Evolutionary conservation across 2,888 invertebrate genomes (phyloP).

Genomic region (Drosophila lutescens): DNA sequence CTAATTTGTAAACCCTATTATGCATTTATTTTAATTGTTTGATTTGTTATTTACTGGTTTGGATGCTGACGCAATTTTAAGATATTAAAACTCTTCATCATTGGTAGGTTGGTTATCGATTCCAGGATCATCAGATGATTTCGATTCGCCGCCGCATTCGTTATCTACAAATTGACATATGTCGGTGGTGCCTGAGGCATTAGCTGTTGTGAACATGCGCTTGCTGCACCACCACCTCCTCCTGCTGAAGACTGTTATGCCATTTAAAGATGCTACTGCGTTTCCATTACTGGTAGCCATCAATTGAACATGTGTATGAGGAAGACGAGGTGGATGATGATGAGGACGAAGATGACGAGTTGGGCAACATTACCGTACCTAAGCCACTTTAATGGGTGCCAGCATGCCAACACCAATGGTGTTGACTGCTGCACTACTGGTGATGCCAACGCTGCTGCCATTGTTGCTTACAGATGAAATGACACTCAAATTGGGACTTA

Average conservation of each 20-base stretch:
- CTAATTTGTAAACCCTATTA: constrained; percentile 30
- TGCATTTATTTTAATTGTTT: constrained; percentile 44
- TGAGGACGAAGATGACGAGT: constrained; percentile 82
- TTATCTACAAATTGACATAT: constrained; percentile 91
- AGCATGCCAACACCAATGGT: constrained; percentile 72
- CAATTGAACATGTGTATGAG: constrained; percentile 80
- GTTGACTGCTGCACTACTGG: constrained; percentile 54
- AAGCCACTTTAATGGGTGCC: constrained; percentile 82
- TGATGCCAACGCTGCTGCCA: constrained; percentile 48
- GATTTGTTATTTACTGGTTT: constrained; percentile 37
- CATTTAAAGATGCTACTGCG: constrained; percentile 52
- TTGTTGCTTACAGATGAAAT: constrained; percentile 57
- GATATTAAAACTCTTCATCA: constrained; percentile 17
- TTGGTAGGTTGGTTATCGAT: constrained; percentile 23
- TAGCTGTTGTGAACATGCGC: constrained; percentile 89
- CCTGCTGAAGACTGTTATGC: constrained; percentile 40
- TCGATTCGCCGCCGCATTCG: constrained; percentile 5
- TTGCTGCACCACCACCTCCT: constrained; percentile 82
- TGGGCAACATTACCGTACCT: constrained; percentile 82
- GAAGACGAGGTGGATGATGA: constrained; percentile 82
- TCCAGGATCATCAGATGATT: constrained; percentile 22
- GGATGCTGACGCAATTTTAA: constrained; percentile 17
- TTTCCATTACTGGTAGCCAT: constrained; percentile 63
- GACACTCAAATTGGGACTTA: constrained; percentile 70
- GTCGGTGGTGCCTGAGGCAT: constrained; percentile 95